Base-by-base conservation (phyloP, 2,113 vertebrate species). In the Misgurnus anguillicaudatus region DNA sequence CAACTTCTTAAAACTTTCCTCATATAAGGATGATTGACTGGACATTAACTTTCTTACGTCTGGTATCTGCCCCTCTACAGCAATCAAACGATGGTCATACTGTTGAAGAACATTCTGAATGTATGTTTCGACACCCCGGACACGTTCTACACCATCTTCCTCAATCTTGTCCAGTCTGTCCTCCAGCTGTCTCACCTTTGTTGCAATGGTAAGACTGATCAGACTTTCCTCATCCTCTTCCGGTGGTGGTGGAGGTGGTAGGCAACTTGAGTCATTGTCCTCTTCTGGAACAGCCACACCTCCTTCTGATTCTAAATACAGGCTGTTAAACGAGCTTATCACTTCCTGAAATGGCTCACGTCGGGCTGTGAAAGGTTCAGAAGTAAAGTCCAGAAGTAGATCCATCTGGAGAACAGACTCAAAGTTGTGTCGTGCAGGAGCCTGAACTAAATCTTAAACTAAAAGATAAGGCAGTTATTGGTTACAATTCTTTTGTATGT, bases 161-260 rank as follows among this genome's bases (percentile, higher is more conserved):
- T 60, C 57, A 7, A 58, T 58, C n/a, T 58, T 58, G 3, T 58
- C 55, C 8, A 21, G n/a, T 58, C 19, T 58, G 55, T 19, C 3
- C 17, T 19, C 55, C 55, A 58, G n/a, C 4, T 19, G 55, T 19
- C 55, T 58, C n/a, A 58, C 55, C 55, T 19, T 58, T 58, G 55
- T 58, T 0, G 9, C 6, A 58, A 58, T 58, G n/a, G 55, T 19
- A 19, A 58, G n/a, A 58, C 55, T 58, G 8, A 58, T 58, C n/a
- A 58, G 9, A 58, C 55, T 58, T 58, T 58, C n/a, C n/a, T 58
- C 55, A n/a, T 58, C n/a, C n/a, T 58, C 55, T 8, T 58, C 55
- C 7, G n/a, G 55, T 21, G 55, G n/a, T 21, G 55, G 55, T 21
- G 55, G 55, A 9, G 55, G 55, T 21, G 55, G 55, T 9, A 58